Conservation (phyloP, 2,797 vertebrate genomes). For the Alcedo quadribrachys region DNA sequence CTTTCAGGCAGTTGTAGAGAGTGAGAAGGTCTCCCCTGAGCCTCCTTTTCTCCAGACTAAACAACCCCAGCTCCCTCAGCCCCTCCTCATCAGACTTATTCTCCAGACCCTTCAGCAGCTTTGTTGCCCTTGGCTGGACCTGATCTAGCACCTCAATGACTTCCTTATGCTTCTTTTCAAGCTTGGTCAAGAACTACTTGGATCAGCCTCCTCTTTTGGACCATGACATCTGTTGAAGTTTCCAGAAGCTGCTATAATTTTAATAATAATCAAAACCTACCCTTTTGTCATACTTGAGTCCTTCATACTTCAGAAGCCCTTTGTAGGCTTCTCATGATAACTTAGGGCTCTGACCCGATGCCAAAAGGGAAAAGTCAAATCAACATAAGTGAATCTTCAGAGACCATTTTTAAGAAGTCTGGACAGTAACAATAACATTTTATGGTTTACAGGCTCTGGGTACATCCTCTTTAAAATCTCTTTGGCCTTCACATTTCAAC, state of each 20-base stretch:
- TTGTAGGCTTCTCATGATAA: not conserved
- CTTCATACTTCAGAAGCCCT: not conserved
- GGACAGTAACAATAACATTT: not conserved
- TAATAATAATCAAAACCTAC: not conserved
- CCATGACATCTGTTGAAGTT: not conserved
- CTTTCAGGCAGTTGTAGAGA: too few species aligned
- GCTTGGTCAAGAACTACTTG: not conserved
- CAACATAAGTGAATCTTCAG: not conserved
- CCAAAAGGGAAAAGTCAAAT: not conserved
- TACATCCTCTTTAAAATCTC: not conserved
- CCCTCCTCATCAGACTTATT: too few species aligned
- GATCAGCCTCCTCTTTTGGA: not conserved
- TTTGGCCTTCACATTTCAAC: not conserved
- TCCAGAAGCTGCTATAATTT: not conserved
- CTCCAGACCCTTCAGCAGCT: too few species aligned
- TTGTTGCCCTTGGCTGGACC: too few species aligned
- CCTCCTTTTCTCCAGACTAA: too few species aligned
- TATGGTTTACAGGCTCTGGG: not conserved
- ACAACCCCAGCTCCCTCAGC: too few species aligned
- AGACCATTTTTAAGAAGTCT: not conserved
- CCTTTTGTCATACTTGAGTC: not conserved
- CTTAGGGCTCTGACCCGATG: too few species aligned
- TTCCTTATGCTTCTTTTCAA: not conserved
- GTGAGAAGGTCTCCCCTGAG: too few species aligned
- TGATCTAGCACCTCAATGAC: too few species aligned